These are phyloP conservation scores for Mellivora capensis DNA, from an alignment of 2,113 vertebrate species.

Conservation along the genomic window DNA sequence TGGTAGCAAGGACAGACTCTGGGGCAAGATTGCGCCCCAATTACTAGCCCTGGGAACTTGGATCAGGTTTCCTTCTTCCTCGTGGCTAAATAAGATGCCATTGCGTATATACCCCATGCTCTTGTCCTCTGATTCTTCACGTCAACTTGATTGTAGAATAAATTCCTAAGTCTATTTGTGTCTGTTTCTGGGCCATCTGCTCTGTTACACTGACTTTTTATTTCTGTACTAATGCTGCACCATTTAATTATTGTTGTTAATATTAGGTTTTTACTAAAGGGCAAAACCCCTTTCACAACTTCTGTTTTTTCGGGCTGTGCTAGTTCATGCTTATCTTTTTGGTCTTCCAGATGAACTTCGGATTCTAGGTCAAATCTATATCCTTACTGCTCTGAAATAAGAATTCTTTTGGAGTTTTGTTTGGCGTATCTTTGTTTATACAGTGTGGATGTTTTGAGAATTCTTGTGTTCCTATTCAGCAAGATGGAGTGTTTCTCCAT, in stretches of 20 bases:
- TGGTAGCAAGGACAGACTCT: neutral
- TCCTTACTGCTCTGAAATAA: neutral
- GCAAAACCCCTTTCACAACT: neutral
- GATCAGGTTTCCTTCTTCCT: neutral
- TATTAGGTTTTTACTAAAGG: neutral
- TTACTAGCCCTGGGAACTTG: neutral
- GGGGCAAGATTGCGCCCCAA: neutral
- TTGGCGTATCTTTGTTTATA: neutral
- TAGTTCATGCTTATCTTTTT: neutral
- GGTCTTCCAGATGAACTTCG: neutral
- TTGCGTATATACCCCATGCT: neutral
- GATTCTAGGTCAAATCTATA: neutral
- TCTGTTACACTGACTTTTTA: neutral
- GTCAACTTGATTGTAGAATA: neutral
- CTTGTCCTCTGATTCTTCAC: neutral
- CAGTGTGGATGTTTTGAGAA: neutral
- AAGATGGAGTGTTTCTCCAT: neutral
- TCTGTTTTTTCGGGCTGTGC: neutral
- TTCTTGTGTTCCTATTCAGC: neutral
- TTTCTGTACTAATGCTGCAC: neutral
- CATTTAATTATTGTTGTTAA: neutral
- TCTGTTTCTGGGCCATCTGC: neutral
- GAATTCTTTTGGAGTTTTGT: neutral
- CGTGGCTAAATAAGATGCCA: neutral
- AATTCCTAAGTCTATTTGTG: neutral